These are phyloP conservation scores for Speoplatyrhinus poulsoni DNA, from an alignment of 2,113 vertebrate species.

Conservation along the genomic window DNA sequence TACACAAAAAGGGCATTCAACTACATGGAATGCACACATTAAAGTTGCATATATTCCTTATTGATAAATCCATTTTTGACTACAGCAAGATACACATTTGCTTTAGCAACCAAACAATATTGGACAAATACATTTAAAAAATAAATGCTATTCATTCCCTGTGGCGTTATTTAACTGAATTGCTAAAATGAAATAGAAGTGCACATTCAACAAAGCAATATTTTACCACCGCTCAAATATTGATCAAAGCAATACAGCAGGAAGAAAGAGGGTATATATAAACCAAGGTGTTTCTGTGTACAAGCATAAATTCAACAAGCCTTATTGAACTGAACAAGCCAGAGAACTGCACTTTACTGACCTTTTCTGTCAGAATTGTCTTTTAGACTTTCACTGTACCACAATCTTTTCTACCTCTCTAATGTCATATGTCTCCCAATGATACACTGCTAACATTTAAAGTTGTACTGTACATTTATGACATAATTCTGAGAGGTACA, in stretches of 20 bases:
- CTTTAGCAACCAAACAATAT: no score
- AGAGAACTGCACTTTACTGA: background rate
- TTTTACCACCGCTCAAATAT: background rate
- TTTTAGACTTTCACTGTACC: background rate
- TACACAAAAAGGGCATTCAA: no score
- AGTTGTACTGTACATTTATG: no score
- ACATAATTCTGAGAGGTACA: no score
- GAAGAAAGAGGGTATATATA: background rate
- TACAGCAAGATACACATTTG: no score
- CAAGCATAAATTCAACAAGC: background rate
- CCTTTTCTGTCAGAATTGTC: background rate
- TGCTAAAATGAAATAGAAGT: background rate
- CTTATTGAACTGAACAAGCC: background rate
- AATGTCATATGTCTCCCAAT: no score
- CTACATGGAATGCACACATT: no score
- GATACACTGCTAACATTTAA: no score
- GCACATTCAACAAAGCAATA: background rate
- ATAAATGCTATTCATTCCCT: background rate
- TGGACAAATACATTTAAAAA: no score
- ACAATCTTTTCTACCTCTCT: background rate
- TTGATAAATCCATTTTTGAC: no score
- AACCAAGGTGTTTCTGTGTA: background rate
- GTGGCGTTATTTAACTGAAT: background rate
- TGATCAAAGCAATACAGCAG: background rate
- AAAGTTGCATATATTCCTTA: no score